Percentiles rank a stretch among this genome's conserved stretches.
These are phyloP conservation scores for Psammodynastes pulverulentus DNA, from an alignment of 2,113 vertebrate species.

Conservation along the genomic window DNA sequence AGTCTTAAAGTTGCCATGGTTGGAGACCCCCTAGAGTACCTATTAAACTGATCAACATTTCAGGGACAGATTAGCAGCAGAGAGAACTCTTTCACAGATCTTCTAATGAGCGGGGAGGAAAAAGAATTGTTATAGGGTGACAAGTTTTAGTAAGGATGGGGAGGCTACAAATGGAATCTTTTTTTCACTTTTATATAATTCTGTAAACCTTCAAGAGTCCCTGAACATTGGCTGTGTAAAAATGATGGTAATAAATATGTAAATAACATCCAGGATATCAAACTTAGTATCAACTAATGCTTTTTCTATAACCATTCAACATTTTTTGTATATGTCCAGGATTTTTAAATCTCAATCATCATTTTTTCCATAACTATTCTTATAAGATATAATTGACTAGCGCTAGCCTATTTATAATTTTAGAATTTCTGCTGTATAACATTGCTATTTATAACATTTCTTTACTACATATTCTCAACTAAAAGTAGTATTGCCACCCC, in stretches of 20 bases:
- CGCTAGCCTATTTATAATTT: neutral
- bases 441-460: neutral
- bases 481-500: neutral
- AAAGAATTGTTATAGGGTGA: no score
- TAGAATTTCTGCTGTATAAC: neutral
- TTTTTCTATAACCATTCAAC: neutral
- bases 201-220: no score
- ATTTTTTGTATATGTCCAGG: neutral
- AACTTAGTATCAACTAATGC: neutral
- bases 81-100: no score
- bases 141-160: no score
- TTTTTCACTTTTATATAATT: no score
- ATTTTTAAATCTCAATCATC: neutral
- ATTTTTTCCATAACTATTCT: neutral
- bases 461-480: neutral
- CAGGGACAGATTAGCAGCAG: neutral
- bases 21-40: no score
- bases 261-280: neutral
- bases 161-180: no score
- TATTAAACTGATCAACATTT: neutral
- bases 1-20: no score
- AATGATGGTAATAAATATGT: neutral
- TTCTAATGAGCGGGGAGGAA: no score
- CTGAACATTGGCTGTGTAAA: neutral
- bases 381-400: neutral